Percentiles rank a stretch among this genome's conserved stretches.
These are phyloP conservation scores for Aleiodes leptofemur DNA, from an alignment of 2,888 invertebrate species.

Conservation along the genomic window DNA sequence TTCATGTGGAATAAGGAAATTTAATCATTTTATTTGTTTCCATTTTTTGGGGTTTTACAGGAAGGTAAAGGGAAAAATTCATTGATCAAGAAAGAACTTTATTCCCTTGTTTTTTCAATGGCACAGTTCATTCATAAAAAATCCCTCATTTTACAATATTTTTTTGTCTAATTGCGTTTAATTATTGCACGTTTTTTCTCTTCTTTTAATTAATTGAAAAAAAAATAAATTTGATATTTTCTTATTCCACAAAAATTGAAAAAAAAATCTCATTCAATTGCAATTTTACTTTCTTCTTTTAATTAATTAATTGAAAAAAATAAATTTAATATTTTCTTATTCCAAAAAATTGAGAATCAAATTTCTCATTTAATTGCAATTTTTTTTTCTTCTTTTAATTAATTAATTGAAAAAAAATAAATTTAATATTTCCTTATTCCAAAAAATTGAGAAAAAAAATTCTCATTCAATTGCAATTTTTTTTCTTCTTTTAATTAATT, in stretches of 20 bases:
- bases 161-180: not conserved
- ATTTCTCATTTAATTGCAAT: not conserved
- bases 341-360: no score
- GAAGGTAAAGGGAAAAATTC: not conserved
- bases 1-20: no score
- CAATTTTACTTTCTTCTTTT: no score
- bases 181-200: not conserved
- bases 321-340: not conserved
- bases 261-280: not conserved
- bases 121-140: conserved; percentile 2
- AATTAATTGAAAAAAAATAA: not conserved
- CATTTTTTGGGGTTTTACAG: no score
- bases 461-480: not conserved
- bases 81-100: not conserved
- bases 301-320: not conserved
- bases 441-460: no score
- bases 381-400: no score
- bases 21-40: not conserved
- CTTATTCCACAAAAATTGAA: no score
- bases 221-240: not conserved
- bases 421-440: not conserved
- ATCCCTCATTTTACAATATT: not conserved
- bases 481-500: not conserved
- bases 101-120: not conserved
- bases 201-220: no score